Percentiles rank a stretch among this genome's conserved stretches.
Conservation (phyloP, 2,113 vertebrate species). For the Zosterops pallidus region DNA sequence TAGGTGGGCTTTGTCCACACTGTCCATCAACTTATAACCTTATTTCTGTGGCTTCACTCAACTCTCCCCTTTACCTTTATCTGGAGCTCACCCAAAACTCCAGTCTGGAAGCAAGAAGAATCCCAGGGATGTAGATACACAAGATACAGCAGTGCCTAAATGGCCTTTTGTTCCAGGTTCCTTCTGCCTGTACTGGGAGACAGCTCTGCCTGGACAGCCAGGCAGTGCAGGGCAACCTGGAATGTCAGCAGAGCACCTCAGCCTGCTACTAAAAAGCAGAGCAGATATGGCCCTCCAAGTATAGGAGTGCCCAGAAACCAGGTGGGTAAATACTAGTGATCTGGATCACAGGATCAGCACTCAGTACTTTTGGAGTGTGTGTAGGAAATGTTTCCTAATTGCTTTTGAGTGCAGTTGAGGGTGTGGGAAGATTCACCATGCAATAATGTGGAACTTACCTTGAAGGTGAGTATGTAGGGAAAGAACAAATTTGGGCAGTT, state of each 20-base stretch:
- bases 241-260: neutral
- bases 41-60: neutral
- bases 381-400: neutral
- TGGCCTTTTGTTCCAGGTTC: neutral
- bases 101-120: neutral
- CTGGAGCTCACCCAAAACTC: neutral
- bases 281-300: accelerated
- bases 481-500: neutral
- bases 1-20: neutral
- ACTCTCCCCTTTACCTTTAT: neutral
- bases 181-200: neutral
- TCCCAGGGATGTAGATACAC: neutral
- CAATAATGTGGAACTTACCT: neutral
- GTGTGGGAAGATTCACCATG: neutral
- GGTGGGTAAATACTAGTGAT: neutral
- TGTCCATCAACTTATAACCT: neutral
- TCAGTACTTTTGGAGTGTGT: neutral
- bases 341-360: neutral
- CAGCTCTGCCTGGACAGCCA: accelerated
- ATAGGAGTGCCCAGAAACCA: neutral
- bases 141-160: neutral
- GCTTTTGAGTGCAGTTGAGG: neutral
- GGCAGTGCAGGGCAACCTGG: neutral
- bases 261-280: neutral
- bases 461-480: neutral